Evolutionary conservation across 1,140 invertebrate species (phyloP), one percentile per base, ranked within the genome.

Genomic region (Nephotettix cincticeps): DNA sequence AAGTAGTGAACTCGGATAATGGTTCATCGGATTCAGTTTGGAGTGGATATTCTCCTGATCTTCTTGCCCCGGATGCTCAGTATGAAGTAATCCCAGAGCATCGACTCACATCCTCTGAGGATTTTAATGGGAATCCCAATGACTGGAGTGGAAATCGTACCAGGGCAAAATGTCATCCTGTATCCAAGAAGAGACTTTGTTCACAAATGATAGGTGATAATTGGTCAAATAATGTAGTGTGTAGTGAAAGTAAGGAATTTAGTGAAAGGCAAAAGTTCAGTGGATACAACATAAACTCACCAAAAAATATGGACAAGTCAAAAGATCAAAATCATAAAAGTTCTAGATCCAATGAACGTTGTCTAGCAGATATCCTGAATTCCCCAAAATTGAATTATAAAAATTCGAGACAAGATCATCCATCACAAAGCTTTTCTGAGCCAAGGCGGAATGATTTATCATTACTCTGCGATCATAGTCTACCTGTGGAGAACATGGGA

Each of bases 51-150:
- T 71, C 74, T n/a, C 69, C 71, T 1, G 67, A 71, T 19, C 86
- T 86, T 70, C 73, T 87, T 11, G 84, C 86, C 1, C 86, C 86
- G 0, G 87, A 88, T 75, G 86, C 86, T 2, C 86, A 88, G 71
- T 89, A 89, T 73, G 87, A 88, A 74, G 81, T 87, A 0, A 86
- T 88, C 32, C 83, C 73, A 1, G 73, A 74, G 25, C 70, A 65
- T 19, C 56, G 63, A 19, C 28, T 56, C 4, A 32, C 40, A 23
- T 21, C n/a, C 25, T 45, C 64, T 45, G 64, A 67, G 21, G 64
- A 67, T 27, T 30, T 67, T 9, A 67, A 67, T 45, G 64, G 64
- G 17, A 67, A 67, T 45, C 64, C 64, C 13, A 67, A 67, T 25
- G 64, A 67, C n/a, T n/a, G 19, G 9, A 45, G 40, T 67, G 64